Evolutionary conservation across 2,888 invertebrate genomes (phyloP).

Genomic region (Nymphalis urticae): DNA sequence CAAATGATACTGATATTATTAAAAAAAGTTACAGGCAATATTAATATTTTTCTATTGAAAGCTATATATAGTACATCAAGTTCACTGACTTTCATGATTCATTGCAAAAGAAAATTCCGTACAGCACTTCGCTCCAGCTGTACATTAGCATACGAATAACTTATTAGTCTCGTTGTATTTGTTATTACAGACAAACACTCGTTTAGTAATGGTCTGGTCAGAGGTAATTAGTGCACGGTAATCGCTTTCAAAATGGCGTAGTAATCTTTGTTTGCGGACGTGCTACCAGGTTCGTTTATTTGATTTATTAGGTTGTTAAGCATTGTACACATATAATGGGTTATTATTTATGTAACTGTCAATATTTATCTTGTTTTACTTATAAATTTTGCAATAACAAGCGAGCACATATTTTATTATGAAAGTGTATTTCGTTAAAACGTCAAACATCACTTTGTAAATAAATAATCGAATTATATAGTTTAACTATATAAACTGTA

Average conservation of each 20-base stretch:
- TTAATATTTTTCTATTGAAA: not conserved
- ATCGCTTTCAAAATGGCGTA: conserved; percentile 27
- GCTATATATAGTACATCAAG: conserved; percentile 6
- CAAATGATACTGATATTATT: too few relatives aligned
- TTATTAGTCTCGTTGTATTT: conserved; percentile 31
- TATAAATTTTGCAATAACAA: too few relatives aligned
- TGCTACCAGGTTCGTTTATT: conserved; percentile 20
- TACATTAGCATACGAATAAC: conserved; percentile 41
- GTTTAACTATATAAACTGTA: too few relatives aligned
- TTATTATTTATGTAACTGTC: not conserved
- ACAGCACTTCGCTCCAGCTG: conserved; percentile 5
- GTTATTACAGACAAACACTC: conserved; percentile 24
- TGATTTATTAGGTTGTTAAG: conserved; percentile 25
- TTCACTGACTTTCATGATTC: conserved; percentile 24
- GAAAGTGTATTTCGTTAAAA: too few relatives aligned
- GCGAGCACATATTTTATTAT: too few relatives aligned
- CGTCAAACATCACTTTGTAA: too few relatives aligned
- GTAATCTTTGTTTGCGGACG: conserved; percentile 25
- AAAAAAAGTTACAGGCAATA: not conserved
- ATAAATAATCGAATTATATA: too few relatives aligned
- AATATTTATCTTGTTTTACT: too few relatives aligned
- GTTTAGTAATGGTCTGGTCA: conserved; percentile 35
- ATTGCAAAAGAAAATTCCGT: conserved; percentile 20
- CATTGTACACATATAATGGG: not conserved
- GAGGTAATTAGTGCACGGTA: conserved; percentile 37